phyloP scores from a whole-genome alignment of 1,140 invertebrate species.

The Polypedilum pembai region DNA sequence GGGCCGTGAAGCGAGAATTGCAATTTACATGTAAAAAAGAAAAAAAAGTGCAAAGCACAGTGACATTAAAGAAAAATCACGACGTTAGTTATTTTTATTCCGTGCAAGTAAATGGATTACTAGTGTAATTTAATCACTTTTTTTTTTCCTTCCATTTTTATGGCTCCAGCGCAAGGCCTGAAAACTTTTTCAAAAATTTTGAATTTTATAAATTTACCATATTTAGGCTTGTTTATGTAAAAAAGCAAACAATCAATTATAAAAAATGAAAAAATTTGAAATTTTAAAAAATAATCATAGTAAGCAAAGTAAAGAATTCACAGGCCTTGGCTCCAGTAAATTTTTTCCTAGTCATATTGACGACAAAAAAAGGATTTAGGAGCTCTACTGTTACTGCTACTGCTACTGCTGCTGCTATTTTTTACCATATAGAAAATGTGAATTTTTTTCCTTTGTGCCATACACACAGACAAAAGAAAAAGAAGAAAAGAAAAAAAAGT shows the following conservation, averaged over 20 bases:
- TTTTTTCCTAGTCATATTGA: not conserved
- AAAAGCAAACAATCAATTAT: too few species aligned
- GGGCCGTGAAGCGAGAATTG: not conserved
- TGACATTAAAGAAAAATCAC: not conserved
- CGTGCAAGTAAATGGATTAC: constrained; percentile 8
- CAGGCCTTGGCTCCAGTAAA: too few species aligned
- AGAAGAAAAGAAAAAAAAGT: not conserved
- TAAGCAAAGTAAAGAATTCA: too few species aligned
- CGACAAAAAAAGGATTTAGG: not conserved
- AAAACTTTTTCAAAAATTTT: too few species aligned
- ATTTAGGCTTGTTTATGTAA: too few species aligned
- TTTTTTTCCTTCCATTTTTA: constrained; percentile 22
- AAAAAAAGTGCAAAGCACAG: not conserved
- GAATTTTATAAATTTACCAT: too few species aligned
- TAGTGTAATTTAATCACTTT: constrained; percentile 24
- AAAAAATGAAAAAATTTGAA: too few species aligned
- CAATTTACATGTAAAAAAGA: not conserved
- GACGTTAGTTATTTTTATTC: not conserved
- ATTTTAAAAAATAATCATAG: too few species aligned
- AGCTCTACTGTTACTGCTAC: not conserved
- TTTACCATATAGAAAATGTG: not conserved
- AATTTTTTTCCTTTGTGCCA: not conserved
- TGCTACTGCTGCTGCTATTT: not conserved
- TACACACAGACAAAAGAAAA: not conserved
- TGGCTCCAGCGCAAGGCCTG: not conserved